Evolutionary conservation across 2,797 vertebrate genomes (phyloP), one percentile per base, ranked within the genome.

Genomic region (Apodemus agrarius): DNA sequence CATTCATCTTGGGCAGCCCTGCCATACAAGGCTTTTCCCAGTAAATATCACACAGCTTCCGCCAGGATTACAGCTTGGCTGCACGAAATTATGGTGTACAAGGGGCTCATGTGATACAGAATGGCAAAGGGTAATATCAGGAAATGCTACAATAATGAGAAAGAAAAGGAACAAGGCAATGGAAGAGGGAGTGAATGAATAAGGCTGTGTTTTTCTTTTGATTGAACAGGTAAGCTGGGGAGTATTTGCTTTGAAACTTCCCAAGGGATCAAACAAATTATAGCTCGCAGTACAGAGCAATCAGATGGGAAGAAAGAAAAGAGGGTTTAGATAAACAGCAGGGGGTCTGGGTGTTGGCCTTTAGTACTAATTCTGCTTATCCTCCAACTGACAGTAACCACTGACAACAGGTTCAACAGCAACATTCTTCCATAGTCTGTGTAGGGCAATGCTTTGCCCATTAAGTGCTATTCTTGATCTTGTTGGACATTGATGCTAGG

Each of bases 131-230:
- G 59, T 90, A 87, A 95, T 96, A 67, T 34, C 89, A 84, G 97
- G 94, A 95, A 96, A 85, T 59, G 26, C 76, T 96, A 13, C n/a
- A 81, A n/a, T 59, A 90, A 94, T 63, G 54, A 94, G 93, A 95
- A 78, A 90, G 14, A 83, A 93, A 72, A 24, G 17, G 22, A 78
- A 26, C 21, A 46, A 81, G 80, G 54, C n/a, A n/a, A 37, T n/a
- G 40, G 72, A 93, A 95, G 13, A 54, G 69, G 86, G 24, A 49
- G 46, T 49, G 46, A 7, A 46, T 49, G 1, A 76, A 84, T 85
- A 78, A 75, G 16, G 0, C 12, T 34, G 14, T 59, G 57, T 85
- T 96, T 95, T 95, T n/a, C 6, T 86, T 86, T 94, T 78, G 43
- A 46, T 90, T 94, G 72, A 26, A 84, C 57, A 83, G 61, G 67